Percentiles rank a stretch among this genome's conserved stretches.
phyloP scores from a whole-genome alignment of 2,113 vertebrate genomes.

The Sterrhoptilus dennistouni region DNA sequence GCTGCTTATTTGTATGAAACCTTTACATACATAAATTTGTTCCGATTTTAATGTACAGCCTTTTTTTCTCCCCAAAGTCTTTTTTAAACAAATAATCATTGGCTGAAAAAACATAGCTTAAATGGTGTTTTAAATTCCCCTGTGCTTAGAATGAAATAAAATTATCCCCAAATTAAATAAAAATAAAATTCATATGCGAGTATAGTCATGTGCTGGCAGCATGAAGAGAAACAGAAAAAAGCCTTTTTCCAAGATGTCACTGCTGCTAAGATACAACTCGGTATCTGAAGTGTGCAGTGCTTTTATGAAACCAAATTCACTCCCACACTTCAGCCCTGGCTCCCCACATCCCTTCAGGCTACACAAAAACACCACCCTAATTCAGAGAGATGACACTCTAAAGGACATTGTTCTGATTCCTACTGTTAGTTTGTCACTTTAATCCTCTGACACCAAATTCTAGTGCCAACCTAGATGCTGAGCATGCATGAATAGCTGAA shows the following conservation, averaged over 20 bases:
- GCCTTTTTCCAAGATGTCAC: not conserved
- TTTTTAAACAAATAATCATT: not conserved
- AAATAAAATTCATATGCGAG: not conserved
- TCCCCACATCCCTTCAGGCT: not conserved
- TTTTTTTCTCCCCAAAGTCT: not conserved
- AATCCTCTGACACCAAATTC: not conserved
- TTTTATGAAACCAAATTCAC: not conserved
- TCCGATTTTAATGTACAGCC: not conserved
- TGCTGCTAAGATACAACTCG: not conserved
- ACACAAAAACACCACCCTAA: not conserved
- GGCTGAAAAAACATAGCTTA: not conserved
- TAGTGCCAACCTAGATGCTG: fast-evolving
- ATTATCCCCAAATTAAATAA: not conserved
- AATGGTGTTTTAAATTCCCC: not conserved
- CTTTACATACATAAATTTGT: not conserved
- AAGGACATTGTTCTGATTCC: not conserved
- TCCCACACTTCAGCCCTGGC: not conserved
- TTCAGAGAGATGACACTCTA: not conserved
- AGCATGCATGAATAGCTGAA: not conserved
- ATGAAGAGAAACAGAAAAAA: not conserved
- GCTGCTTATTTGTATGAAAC: not conserved
- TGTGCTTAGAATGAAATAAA: not conserved
- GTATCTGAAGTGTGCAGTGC: fast-evolving
- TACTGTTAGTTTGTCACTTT: not conserved
- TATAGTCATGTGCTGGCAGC: fast-evolving